These are phyloP conservation scores for Anorthoa munda DNA, from an alignment of 2,888 invertebrate genomes.

Conservation along the genomic window DNA sequence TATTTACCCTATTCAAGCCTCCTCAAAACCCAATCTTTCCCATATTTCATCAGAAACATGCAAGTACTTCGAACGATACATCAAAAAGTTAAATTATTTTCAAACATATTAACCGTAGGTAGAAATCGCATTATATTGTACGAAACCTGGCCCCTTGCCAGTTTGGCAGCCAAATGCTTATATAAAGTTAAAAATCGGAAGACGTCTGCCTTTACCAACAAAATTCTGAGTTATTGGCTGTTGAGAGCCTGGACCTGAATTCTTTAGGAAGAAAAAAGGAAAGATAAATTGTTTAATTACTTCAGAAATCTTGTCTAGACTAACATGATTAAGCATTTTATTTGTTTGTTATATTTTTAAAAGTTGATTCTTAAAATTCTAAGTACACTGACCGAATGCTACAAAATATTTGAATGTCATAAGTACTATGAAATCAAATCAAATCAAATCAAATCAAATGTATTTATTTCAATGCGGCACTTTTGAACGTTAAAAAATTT, in stretches of 20 bases:
- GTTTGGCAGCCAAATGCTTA: slow-evolving; percentile 53
- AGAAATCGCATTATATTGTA: slow-evolving; percentile 27
- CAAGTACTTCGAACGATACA: slow-evolving; percentile 14
- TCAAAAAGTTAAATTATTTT: slow-evolving; percentile 41
- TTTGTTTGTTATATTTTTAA: too few species aligned
- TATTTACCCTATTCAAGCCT: background rate
- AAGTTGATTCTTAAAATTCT: too few species aligned
- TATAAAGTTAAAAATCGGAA: slow-evolving; percentile 55
- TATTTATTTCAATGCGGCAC: too few species aligned
- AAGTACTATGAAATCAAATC: too few species aligned
- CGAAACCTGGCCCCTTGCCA: slow-evolving; percentile 48
- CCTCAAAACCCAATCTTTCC: background rate
- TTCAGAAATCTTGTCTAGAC: too few species aligned
- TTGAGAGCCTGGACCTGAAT: slow-evolving; percentile 25
- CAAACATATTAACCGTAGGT: slow-evolving; percentile 36
- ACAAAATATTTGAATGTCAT: too few species aligned
- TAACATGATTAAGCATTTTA: too few species aligned
- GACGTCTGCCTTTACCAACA: slow-evolving; percentile 27
- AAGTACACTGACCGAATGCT: too few species aligned
- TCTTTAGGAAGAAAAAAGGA: background rate
- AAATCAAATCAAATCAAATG: too few species aligned
- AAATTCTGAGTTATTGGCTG: slow-evolving; percentile 48
- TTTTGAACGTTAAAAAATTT: too few species aligned
- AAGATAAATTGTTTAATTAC: background rate
- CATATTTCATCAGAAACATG: slow-evolving; percentile 1